Evolutionary conservation across 2,113 vertebrate species (phyloP).

Genomic region (Sphyrna mokarran): DNA sequence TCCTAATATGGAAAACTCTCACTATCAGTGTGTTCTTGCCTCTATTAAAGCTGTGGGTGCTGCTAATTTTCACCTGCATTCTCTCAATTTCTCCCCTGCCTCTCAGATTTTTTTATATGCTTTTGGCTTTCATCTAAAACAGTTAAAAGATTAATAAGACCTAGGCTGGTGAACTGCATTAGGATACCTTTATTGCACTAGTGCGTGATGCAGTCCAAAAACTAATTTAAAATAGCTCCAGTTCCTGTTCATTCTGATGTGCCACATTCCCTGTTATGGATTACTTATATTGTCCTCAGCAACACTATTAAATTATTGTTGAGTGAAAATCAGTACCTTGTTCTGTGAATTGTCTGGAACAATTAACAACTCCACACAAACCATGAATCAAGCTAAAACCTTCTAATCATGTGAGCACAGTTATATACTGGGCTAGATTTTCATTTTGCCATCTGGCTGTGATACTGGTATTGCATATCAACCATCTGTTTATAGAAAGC

Average conservation of each 20-base stretch:
- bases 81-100: neutral
- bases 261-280: neutral
- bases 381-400: neutral
- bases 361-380: neutral
- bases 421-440: neutral
- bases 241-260: neutral
- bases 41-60: neutral
- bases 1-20: no score
- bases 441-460: neutral
- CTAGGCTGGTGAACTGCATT: neutral
- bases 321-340: neutral
- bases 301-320: neutral
- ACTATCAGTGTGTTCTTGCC: neutral
- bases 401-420: neutral
- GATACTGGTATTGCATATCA: neutral
- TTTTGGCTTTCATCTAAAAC: neutral
- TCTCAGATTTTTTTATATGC: neutral
- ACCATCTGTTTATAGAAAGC: neutral
- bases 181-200: neutral
- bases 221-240: neutral
- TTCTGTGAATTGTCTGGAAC: neutral
- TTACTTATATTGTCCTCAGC: neutral
- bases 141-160: neutral
- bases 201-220: neutral
- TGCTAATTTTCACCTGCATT: neutral